Conservation (phyloP, 1,140 invertebrate genomes). For the Chrysopa pallens region DNA sequence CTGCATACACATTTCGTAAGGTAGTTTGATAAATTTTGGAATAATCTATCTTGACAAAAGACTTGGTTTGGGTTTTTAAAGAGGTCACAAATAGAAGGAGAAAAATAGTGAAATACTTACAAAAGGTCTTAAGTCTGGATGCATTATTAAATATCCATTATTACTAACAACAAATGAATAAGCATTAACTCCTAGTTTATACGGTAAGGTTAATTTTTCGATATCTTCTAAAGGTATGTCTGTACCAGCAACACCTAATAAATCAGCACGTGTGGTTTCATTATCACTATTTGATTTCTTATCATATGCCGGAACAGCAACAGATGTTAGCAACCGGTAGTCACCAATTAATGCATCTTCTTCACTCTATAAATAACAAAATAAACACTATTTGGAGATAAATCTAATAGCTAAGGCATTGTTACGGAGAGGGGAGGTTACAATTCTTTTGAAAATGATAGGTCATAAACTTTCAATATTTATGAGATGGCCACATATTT, state of each 20-base stretch:
- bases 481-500: too few species aligned
- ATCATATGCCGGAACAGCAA: slow-evolving; percentile 74
- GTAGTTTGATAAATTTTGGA: too few species aligned
- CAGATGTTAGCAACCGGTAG: slow-evolving; percentile 58
- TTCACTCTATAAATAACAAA: too few species aligned
- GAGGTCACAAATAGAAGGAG: too few species aligned
- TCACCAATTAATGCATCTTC: slow-evolving; percentile 24
- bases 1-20: too few species aligned
- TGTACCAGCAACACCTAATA: slow-evolving; percentile 83
- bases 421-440: too few species aligned
- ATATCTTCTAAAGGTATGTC: slow-evolving; percentile 87
- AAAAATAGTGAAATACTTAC: slow-evolving; percentile 26
- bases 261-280: slow-evolving; percentile 39
- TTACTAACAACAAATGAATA: slow-evolving; percentile 92
- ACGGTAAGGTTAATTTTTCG: slow-evolving; percentile 65
- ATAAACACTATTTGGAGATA: too few species aligned
- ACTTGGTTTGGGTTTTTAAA: too few species aligned
- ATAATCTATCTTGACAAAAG: too few species aligned
- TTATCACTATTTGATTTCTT: slow-evolving; percentile 37
- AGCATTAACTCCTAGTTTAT: slow-evolving; percentile 82
- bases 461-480: too few species aligned
- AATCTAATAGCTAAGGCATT: too few species aligned
- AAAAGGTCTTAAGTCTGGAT: slow-evolving; percentile 58
- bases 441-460: too few species aligned
- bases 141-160: slow-evolving; percentile 81